These are phyloP conservation scores for Porites australiensis DNA, from an alignment of 64 coral and sea anemone genomes.

Conservation along the genomic window DNA sequence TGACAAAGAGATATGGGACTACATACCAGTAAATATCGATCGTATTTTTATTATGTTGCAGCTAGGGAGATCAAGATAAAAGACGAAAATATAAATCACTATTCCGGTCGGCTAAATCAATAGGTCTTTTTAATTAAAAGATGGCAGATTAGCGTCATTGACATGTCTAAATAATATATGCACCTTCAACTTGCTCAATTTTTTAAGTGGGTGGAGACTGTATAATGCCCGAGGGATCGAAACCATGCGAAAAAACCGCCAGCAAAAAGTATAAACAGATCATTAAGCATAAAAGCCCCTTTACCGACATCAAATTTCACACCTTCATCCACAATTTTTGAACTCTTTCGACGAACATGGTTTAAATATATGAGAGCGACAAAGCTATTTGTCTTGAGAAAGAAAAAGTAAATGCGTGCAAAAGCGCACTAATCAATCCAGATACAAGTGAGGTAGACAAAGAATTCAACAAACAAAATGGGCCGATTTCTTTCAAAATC, in stretches of 20 bases:
- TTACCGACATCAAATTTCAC: background rate
- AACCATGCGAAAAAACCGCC: conserved; percentile 26
- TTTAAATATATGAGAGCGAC: background rate
- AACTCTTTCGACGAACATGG: background rate
- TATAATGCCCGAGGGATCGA: conserved; percentile 39
- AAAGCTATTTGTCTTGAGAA: background rate
- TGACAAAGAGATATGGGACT: background rate
- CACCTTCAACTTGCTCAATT: conserved; percentile 19
- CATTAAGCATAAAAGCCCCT: background rate
- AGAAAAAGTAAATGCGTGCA: background rate
- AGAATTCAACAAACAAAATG: background rate
- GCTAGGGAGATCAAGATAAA: background rate
- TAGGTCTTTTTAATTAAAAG: conserved; percentile 49
- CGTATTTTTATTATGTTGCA: background rate
- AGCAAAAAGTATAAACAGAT: background rate
- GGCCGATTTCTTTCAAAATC: conserved; percentile 17
- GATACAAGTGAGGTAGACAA: background rate
- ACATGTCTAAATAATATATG: background rate
- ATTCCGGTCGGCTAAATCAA: conserved; percentile 56
- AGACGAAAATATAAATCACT: conserved; percentile 26
- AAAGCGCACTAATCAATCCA: background rate
- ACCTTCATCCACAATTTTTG: background rate
- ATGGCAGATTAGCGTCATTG: conserved; percentile 26
- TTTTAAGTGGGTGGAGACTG: background rate
- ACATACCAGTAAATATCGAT: background rate